A percentile compares a stretch with the other conserved stretches of the same genome.
These are phyloP conservation scores for Ochotona curzoniae DNA, from an alignment of 2,113 vertebrate species.

Conservation along the genomic window DNA sequence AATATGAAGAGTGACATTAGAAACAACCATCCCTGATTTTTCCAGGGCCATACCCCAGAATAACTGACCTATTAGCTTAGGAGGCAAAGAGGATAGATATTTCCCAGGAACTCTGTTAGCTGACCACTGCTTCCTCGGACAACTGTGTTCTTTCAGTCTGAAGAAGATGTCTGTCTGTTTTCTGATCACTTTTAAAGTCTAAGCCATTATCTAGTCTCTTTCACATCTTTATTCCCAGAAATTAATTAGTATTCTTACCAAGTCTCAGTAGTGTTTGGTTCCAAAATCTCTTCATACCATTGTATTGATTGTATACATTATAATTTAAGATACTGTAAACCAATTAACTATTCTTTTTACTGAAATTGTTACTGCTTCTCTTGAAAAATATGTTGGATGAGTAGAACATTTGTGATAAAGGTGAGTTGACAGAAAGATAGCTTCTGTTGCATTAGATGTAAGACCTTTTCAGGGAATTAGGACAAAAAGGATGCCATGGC, in stretches of 20 bases:
- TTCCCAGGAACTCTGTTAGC: not conserved
- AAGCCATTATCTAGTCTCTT: no score
- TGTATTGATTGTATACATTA: not conserved
- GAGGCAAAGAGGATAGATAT: not conserved
- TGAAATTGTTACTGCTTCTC: not conserved
- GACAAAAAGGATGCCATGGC: not conserved
- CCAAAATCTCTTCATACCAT: not conserved
- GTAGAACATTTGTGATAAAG: slow-evolving; percentile 23
- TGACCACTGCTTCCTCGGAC: not conserved
- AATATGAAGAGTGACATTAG: not conserved
- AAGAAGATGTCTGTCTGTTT: not conserved
- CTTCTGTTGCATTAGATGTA: slow-evolving; percentile 10
- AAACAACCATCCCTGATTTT: not conserved
- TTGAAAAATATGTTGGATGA: not conserved
- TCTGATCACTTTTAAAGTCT: not conserved
- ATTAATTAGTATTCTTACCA: not conserved
- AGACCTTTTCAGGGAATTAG: not conserved
- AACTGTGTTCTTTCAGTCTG: not conserved
- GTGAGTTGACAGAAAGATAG: not conserved
- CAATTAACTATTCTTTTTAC: not conserved
- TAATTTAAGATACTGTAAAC: not conserved
- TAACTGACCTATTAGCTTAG: not conserved
- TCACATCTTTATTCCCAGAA: not conserved
- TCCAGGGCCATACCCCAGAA: not conserved
- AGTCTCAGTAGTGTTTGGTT: not conserved